Base-by-base conservation (phyloP, 2,888 invertebrate species). In the Nomada hirtipes region DNA sequence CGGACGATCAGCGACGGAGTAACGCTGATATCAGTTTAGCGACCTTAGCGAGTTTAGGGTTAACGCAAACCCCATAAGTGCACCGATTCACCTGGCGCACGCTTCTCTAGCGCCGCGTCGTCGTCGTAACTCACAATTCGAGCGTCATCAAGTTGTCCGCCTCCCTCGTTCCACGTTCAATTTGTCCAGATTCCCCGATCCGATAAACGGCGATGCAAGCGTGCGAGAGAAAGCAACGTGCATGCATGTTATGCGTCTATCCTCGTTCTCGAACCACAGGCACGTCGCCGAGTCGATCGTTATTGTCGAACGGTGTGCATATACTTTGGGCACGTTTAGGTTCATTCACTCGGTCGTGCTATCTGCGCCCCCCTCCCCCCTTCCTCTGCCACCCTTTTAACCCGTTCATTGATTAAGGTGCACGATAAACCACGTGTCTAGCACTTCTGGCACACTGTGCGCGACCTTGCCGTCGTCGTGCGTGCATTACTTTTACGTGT, bases 401-500 rank as follows among this genome's bases (percentile, higher is more conserved):
- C 47, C 13, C 81, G 79, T 87, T 86, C 89, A 88, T 87, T 86
- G 89, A 89, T 84, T 86, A 87, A 85, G 85, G 84, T 77, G 69
- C 68, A 77, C 79, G 73, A 76, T 75, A 74, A 63, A 78, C 78
- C 84, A 81, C 85, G 83, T 82, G 87, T 60, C 70, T 60, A 70
- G 44, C 65, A 65, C 85, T 88, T 84, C 65, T 75, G 63, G 88
- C 88, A 87, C 88, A 86, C 88, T 90, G 86, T 80, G 86, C 86
- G 86, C 89, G 89, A 88, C 90, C 90, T 91, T 91, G 91, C 90
- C 44, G 85, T 20, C 88, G 85, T 15, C 88, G 87, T 88, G 86
- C 90, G 86, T 82, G 78, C 52, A n/a, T 23, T 23, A 53, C 61
- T 63, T 68, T 63, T 74, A 36, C 52, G 29, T 4, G 47, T 7